Base-by-base conservation (phyloP, 2,113 vertebrate species). In the Labeo catla region DNA sequence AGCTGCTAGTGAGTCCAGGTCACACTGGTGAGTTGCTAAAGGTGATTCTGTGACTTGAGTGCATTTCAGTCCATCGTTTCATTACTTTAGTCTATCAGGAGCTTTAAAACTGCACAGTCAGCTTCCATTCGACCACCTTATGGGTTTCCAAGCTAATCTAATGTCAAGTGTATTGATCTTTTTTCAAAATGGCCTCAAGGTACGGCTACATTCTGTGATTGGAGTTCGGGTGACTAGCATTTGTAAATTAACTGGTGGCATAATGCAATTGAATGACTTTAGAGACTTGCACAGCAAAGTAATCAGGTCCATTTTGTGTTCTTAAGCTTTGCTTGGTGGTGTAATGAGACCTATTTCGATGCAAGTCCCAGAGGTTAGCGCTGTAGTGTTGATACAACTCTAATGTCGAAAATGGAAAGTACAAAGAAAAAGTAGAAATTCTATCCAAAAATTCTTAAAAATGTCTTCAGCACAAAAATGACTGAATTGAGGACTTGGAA, bases 1-100 rank as follows among this genome's bases (percentile, higher is more conserved):
- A 72, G 19, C 68, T 21, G 36, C 36, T 72, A 72, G 36, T 72
- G 1, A n/a, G 57, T 74, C 45, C 4, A 34, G 39, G 39, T 47
- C 39, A 80, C 21, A 63, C 9, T 16, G 39, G 59, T 49, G 23
- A 81, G n/a, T 39, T 65, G 28, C n/a, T 5, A 45, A 73, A 73
- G 13, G 28, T 5, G 2, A 4, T 59, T 39, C 77, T 89, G 91
- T 84, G 88, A 91, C 88, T 89, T 91, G 90, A 93, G 91, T 94
- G 91, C 89, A 93, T 93, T 92, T 93, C 90, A 66, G 84, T 88
- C 82, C 80, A 89, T 91, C 90, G 91, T 92, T 93, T 86, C 89
- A 91, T 92, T 57, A 36, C 50, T 34, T 43, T n/a, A 82, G 66
- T 39, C 77, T 45, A 65, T 50, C 36, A n/a, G 34, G 63, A 49